These are phyloP conservation scores for Corbicula japonica DNA, from an alignment of 2,888 invertebrate genomes.

Conservation along the genomic window DNA sequence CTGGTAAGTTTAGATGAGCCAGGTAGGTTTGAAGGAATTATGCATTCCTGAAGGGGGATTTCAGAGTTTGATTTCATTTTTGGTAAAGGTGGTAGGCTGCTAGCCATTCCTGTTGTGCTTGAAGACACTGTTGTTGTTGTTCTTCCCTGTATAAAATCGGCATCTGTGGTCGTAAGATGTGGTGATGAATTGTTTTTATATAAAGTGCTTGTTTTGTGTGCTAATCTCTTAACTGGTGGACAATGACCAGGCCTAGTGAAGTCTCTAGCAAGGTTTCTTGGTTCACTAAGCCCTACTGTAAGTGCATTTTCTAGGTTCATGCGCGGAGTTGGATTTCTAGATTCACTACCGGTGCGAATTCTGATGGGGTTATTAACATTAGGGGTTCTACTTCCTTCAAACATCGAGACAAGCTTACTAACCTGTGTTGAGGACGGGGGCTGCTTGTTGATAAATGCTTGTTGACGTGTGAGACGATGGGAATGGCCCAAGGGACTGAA, in stretches of 20 bases:
- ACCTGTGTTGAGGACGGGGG: slow-evolving; percentile 67
- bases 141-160: too few relatives aligned
- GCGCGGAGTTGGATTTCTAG: slow-evolving; percentile 13
- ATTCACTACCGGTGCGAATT: not conserved
- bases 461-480: slow-evolving; percentile 68
- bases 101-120: too few relatives aligned
- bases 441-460: slow-evolving; percentile 73
- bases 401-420: slow-evolving; percentile 69
- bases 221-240: not conserved
- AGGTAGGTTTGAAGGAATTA: too few relatives aligned
- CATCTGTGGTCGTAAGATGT: too few relatives aligned
- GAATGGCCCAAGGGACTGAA: slow-evolving; percentile 76
- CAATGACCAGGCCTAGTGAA: not conserved
- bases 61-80: too few relatives aligned
- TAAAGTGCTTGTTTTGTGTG: too few relatives aligned
- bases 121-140: too few relatives aligned
- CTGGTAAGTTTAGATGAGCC: not conserved
- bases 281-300: not conserved
- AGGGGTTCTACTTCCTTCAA: slow-evolving; percentile 45
- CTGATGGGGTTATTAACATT: too few relatives aligned
- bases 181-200: too few relatives aligned
- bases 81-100: too few relatives aligned
- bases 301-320: slow-evolving; percentile 2
- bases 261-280: not conserved
- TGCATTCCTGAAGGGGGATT: too few relatives aligned